Percentiles rank a stretch among this genome's conserved stretches.
phyloP scores from a whole-genome alignment of 2,113 vertebrate genomes.

The Aleadryas rufinucha region DNA sequence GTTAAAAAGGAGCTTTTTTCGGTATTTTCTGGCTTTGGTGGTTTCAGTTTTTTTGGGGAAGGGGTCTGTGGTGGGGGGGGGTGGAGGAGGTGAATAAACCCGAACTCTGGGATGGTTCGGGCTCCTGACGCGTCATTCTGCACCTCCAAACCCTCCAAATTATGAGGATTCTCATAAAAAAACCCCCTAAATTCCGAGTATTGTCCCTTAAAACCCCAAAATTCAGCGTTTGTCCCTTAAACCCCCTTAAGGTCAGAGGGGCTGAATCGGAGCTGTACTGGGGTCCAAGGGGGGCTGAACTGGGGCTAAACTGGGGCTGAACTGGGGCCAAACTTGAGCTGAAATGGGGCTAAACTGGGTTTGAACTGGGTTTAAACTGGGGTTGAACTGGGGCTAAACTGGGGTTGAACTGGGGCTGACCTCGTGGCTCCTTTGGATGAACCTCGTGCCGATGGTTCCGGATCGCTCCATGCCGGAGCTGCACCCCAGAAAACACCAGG shows the following conservation, averaged over 20 bases:
- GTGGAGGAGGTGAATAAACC: background rate
- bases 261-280: background rate
- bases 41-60: background rate
- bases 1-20: slow-evolving; percentile 7
- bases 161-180: background rate
- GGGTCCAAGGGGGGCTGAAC: no score
- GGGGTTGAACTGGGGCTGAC: background rate
- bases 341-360: fast-evolving
- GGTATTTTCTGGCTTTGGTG: background rate
- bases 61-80: fast-evolving
- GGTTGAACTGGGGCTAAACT: background rate
- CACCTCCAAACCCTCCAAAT: background rate
- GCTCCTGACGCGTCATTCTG: fast-evolving
- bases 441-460: fast-evolving
- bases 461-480: fast-evolving
- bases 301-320: background rate
- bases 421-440: background rate
- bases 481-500: background rate
- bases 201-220: background rate
- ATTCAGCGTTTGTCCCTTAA: no score
- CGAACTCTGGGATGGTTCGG: background rate
- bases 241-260: background rate
- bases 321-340: fast-evolving
- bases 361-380: background rate
- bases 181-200: fast-evolving